A percentile compares a stretch with the other conserved stretches of the same genome.
phyloP scores from a whole-genome alignment of 1,140 invertebrate species.

The Samia ricini region DNA sequence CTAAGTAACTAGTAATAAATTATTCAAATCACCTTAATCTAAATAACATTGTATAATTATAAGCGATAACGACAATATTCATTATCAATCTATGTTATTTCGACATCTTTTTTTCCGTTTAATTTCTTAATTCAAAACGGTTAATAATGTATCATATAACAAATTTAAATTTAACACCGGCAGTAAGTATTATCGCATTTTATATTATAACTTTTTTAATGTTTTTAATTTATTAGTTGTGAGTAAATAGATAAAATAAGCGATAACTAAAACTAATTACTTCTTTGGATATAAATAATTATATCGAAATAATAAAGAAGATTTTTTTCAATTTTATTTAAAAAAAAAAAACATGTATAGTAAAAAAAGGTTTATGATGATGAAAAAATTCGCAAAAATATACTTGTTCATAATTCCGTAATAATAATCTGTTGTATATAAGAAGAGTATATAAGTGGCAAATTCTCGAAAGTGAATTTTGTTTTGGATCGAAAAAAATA shows the following conservation, averaged over 20 bases:
- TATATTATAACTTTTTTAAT: not conserved
- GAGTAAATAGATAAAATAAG: not conserved
- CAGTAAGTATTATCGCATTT: not conserved
- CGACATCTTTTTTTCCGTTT: not conserved
- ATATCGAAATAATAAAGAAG: not conserved
- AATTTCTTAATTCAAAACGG: not conserved
- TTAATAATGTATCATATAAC: not conserved
- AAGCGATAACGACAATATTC: not conserved
- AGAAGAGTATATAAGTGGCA: not conserved
- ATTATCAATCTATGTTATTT: not conserved
- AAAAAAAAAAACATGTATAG: not conserved
- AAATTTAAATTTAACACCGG: not conserved
- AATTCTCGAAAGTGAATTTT: not conserved
- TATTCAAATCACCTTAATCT: not conserved
- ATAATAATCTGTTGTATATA: not conserved
- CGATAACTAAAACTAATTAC: not conserved
- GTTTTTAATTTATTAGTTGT: not conserved
- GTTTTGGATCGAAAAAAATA: constrained; percentile 4
- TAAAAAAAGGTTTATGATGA: not conserved
- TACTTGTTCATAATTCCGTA: too few species aligned
- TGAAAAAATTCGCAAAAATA: not conserved
- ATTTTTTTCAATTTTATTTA: not conserved
- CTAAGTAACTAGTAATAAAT: not conserved
- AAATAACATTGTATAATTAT: not conserved
- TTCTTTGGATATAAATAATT: not conserved